These are phyloP conservation scores for Apis laboriosa DNA, from an alignment of 1,140 invertebrate genomes.

Conservation along the genomic window DNA sequence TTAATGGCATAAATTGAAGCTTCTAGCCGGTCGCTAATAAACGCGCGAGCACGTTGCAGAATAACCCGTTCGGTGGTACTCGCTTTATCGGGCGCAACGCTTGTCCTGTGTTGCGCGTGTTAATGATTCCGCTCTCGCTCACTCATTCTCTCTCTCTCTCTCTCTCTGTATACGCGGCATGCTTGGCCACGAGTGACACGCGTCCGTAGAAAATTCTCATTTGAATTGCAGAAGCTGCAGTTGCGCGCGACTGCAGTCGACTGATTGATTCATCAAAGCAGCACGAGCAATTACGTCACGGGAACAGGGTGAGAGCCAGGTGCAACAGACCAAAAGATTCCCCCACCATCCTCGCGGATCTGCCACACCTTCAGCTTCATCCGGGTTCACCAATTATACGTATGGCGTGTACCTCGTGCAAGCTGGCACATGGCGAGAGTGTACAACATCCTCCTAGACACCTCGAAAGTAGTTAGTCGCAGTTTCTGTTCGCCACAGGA, in stretches of 20 bases:
- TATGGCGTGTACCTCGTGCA: background rate
- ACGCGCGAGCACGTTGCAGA: conserved; percentile 45
- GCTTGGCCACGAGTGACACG: conserved; percentile 14
- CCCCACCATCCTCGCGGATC: background rate
- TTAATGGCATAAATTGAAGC: conserved; percentile 61
- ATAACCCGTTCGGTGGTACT: conserved; percentile 42
- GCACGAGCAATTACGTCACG: conserved; percentile 51
- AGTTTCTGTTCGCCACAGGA: too few relatives aligned
- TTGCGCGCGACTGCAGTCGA: conserved; percentile 32
- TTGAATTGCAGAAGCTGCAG: conserved; percentile 63
- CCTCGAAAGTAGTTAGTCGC: too few relatives aligned
- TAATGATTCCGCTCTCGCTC: conserved; percentile 42
- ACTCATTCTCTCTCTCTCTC: too few relatives aligned
- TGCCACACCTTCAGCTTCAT: conserved; percentile 1
- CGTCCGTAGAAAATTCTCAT: conserved; percentile 59
- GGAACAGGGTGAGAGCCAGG: conserved; percentile 21
- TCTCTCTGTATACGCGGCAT: background rate
- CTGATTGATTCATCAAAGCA: conserved; percentile 66
- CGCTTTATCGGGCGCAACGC: conserved; percentile 51
- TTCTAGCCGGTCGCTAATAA: conserved; percentile 49
- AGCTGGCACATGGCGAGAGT: background rate
- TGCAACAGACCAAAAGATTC: conserved; percentile 43
- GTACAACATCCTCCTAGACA: too few relatives aligned
- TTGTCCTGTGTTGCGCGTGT: conserved; percentile 38
- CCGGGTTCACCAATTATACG: background rate